Evolutionary conservation across 2,113 vertebrate species (phyloP), one percentile per base, ranked within the genome.

Genomic region (Uria aalge): DNA sequence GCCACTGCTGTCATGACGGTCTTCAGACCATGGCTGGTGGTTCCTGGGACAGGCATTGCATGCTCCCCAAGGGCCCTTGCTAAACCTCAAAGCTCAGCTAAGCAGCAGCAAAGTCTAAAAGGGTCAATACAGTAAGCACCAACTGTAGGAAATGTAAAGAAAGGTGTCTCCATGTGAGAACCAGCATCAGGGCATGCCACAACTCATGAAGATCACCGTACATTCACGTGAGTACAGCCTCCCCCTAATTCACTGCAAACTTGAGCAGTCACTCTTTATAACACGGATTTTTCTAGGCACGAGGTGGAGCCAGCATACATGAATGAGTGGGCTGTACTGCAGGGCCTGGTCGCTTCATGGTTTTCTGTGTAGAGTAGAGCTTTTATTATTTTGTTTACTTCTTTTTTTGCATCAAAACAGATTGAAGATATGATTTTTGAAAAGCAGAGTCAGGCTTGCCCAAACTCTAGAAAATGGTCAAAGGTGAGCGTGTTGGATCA

Each of bases 171-270:
- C 23, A 9, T 10, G 12, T n/a, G 15, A 26, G 12, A 15, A 34
- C 19, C 52, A 34, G 66, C 5, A 12, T 38, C 12, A 11, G 18
- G 32, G 32, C 15, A 11, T 8, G 27, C 30, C 32, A n/a, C 43
- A 10, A 9, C 43, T 43, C 2, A 0, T n/a, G 34, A 26, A n/a
- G 40, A 16, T 21, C 1, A 1, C n/a, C 4, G 0, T 5, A 29
- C 0, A 0, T 27, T 67, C 45, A 26, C 1, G 0, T 1, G 34
- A 60, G 52, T 22, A 30, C 34, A 47, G 16, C 75, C 38, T 53
- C 23, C 45, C 32, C 29, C 21, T 29, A 15, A 29, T 26, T 38
- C 59, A 20, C 59, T 12, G 38, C 74, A 30, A 11, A 40, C 27
- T 20, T 15, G 34, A 59, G 67, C 43, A 13, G 36, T 32, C 18